phyloP scores from a whole-genome alignment of 2,888 invertebrate genomes.

The Biston betularia region DNA sequence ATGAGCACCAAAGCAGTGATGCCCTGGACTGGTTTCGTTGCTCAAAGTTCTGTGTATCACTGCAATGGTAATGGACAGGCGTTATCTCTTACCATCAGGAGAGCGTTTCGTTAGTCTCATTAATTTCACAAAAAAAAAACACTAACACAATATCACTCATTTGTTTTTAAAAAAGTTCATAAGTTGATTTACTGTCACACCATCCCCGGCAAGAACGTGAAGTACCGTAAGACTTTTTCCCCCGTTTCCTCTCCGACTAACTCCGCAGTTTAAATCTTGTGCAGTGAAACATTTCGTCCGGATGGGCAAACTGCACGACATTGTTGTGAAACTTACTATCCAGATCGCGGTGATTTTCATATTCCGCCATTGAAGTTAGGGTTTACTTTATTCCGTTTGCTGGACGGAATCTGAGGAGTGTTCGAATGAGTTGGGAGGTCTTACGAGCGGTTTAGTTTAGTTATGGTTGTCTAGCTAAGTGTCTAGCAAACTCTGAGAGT shows the following conservation, averaged over 20 bases:
- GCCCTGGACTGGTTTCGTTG: no score
- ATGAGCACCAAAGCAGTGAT: no score
- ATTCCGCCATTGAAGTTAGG: constrained; percentile 3
- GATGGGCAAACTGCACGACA: constrained; percentile 8
- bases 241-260: constrained; percentile 43
- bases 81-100: no score
- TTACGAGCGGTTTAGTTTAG: not conserved
- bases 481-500: not conserved
- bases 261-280: constrained; percentile 46
- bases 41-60: no score
- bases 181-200: constrained; percentile 4
- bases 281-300: constrained; percentile 40
- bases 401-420: not conserved
- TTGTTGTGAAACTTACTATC: constrained; percentile 26
- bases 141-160: no score
- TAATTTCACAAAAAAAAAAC: no score
- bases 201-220: constrained; percentile 9
- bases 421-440: not conserved
- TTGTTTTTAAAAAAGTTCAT: no score
- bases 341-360: constrained; percentile 12
- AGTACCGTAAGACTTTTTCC: constrained; percentile 41
- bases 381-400: constrained; percentile 1
- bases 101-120: no score
- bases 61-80: no score
- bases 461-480: no score